phyloP scores from a whole-genome alignment of 1,140 invertebrate species.

The Eueides isabella region DNA sequence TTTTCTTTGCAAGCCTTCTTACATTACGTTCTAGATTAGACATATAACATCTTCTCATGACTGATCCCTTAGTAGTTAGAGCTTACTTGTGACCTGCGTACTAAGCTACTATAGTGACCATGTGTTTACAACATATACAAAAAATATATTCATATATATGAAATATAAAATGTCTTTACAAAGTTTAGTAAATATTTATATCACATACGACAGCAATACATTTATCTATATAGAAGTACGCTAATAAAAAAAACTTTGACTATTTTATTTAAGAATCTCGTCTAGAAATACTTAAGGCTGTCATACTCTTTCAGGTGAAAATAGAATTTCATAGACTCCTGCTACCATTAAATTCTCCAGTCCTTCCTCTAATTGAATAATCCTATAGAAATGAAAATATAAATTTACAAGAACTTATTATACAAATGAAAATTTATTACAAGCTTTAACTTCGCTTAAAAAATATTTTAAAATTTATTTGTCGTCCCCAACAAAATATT shows the following conservation, averaged over 20 bases:
- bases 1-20: not conserved
- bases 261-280: not conserved
- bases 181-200: too few species aligned
- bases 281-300: not conserved
- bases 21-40: constrained; percentile 19
- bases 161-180: not conserved
- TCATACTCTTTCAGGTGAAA: not conserved
- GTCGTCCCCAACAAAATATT: too few species aligned
- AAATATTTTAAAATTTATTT: too few species aligned
- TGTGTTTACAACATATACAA: not conserved
- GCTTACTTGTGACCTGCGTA: constrained; percentile 26
- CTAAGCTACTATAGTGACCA: constrained; percentile 12
- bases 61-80: constrained; percentile 49
- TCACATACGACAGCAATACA: too few species aligned
- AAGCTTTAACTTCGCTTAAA: too few species aligned
- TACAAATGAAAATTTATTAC: too few species aligned
- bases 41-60: constrained; percentile 23
- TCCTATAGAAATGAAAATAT: too few species aligned
- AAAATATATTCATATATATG: not conserved
- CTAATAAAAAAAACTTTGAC: too few species aligned
- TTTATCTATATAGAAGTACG: too few species aligned
- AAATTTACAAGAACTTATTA: too few species aligned
- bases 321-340: not conserved
- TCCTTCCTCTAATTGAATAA: not conserved
- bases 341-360: not conserved